Conservation (phyloP, 2,888 invertebrate genomes). For the Ophion slaviceki region DNA sequence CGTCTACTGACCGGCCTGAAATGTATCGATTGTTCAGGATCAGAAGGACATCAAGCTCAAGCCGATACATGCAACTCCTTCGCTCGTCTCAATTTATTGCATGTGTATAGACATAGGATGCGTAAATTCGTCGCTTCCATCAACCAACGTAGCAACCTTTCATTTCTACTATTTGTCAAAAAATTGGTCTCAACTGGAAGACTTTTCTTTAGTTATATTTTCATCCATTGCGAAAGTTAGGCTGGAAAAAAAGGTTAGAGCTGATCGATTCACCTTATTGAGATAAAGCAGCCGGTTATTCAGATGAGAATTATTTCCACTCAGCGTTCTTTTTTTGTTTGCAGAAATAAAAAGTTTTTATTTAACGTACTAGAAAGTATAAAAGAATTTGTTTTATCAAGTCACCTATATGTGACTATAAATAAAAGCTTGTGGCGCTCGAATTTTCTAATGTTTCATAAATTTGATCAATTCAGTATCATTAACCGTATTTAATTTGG, state of each 20-base stretch:
- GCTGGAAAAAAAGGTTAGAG: not conserved
- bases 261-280: not conserved
- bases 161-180: not conserved
- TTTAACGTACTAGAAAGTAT: too few species aligned
- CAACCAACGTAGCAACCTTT: not conserved
- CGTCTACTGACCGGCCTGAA: constrained; percentile 68
- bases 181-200: not conserved
- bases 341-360: too few species aligned
- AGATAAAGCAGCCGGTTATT: not conserved
- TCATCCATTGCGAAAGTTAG: not conserved
- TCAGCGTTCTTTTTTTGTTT: too few species aligned
- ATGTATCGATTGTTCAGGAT: constrained; percentile 8
- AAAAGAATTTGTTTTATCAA: too few species aligned
- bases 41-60: not conserved
- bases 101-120: not conserved
- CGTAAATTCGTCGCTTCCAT: constrained; percentile 8
- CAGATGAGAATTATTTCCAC: too few species aligned
- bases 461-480: too few species aligned
- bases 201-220: not conserved
- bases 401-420: too few species aligned
- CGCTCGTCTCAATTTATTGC: constrained; percentile 17
- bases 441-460: too few species aligned
- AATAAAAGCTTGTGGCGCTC: too few species aligned
- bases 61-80: not conserved
- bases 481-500: too few species aligned